Percentiles rank a stretch among this genome's conserved stretches.
phyloP scores from a whole-genome alignment of 1,140 invertebrate genomes.

The Laodelphax striatellus region DNA sequence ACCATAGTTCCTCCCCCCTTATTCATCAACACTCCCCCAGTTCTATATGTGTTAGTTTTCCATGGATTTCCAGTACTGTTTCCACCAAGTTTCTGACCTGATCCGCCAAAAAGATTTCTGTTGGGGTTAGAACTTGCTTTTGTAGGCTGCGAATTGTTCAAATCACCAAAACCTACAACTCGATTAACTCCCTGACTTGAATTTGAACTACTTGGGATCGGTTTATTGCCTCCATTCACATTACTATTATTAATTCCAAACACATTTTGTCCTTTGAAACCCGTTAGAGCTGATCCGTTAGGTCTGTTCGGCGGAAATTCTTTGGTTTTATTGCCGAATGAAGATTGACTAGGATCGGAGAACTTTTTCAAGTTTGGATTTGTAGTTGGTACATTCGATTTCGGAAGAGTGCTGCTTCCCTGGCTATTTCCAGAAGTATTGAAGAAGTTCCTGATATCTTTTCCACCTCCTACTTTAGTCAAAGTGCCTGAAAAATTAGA shows the following conservation, averaged over 20 bases:
- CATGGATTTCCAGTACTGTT: not conserved
- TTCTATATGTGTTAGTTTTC: not conserved
- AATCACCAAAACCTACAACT: conserved; percentile 7
- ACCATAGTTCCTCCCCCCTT: conserved; percentile 15
- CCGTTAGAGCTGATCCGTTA: not conserved
- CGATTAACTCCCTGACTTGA: not conserved
- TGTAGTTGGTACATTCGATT: too few species aligned
- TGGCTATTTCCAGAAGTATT: not conserved
- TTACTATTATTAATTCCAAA: conserved; percentile 3
- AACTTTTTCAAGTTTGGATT: too few species aligned
- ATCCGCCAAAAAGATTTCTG: not conserved
- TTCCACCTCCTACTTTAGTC: not conserved
- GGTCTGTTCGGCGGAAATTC: not conserved
- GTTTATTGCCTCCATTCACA: not conserved
- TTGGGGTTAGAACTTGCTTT: not conserved
- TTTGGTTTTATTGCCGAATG: too few species aligned
- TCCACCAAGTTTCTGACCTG: conserved; percentile 4
- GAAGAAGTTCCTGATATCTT: conserved; percentile 6
- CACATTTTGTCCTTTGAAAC: conserved; percentile 1
- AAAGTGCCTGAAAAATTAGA: too few species aligned
- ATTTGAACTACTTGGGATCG: not conserved
- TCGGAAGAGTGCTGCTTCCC: too few species aligned
- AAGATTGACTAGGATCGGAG: too few species aligned
- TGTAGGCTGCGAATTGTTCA: not conserved
- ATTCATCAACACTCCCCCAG: conserved; percentile 6